A percentile compares a stretch with the other conserved stretches of the same genome.
Evolutionary conservation across 2,113 vertebrate genomes (phyloP).

Genomic region (Pangasianodon gigas): DNA sequence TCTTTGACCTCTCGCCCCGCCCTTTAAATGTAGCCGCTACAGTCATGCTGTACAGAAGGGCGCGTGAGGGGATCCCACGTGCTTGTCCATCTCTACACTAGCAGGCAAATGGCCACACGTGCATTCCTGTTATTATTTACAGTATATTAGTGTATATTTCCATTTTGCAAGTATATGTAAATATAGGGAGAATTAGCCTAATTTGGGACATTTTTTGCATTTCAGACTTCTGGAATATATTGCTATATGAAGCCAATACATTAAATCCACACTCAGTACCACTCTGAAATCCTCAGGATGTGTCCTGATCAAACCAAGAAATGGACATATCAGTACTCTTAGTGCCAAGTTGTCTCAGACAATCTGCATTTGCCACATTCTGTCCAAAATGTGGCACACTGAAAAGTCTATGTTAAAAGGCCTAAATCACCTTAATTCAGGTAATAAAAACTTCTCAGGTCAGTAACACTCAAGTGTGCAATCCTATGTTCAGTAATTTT

Average conservation of each 20-base stretch:
- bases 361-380: too few species aligned
- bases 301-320: too few species aligned
- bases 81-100: not conserved
- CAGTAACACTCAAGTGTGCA: not conserved
- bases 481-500: not conserved
- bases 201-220: too few species aligned
- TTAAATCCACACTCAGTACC: too few species aligned
- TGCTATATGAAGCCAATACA: too few species aligned
- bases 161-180: not conserved
- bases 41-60: not conserved
- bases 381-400: too few species aligned
- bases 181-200: not conserved
- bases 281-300: too few species aligned
- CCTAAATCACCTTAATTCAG: not conserved
- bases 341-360: too few species aligned
- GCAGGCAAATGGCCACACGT: not conserved
- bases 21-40: not conserved
- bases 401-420: too few species aligned
- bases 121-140: not conserved
- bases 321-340: too few species aligned
- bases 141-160: not conserved
- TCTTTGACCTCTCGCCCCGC: not conserved
- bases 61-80: not conserved
- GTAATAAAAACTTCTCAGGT: not conserved
- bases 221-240: too few species aligned